phyloP scores from a whole-genome alignment of 2,113 vertebrate species.

The Albula glossodonta region DNA sequence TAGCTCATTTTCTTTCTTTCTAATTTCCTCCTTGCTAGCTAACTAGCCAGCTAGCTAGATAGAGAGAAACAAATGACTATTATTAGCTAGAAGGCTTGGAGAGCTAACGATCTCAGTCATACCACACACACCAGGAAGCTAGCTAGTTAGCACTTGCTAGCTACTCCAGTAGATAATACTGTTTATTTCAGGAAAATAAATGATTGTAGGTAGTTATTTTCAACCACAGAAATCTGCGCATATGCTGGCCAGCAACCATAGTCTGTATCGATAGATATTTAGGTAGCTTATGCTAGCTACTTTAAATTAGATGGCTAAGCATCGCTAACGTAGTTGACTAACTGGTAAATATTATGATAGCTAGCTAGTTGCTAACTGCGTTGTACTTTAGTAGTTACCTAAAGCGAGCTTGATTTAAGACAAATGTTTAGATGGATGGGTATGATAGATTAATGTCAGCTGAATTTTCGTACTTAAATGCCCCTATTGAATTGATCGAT shows the following conservation, averaged over 20 bases:
- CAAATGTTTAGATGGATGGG: background rate
- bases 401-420: background rate
- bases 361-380: background rate
- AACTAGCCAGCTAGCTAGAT: background rate
- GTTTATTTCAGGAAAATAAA: background rate
- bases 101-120: conserved; percentile 10
- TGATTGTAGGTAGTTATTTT: background rate
- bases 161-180: background rate
- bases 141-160: background rate
- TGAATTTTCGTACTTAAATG: background rate
- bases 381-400: background rate
- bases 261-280: background rate
- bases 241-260: background rate
- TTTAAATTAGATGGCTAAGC: background rate
- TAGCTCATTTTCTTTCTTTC: conserved; percentile 11
- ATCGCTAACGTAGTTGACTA: background rate
- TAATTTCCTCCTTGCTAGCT: conserved; percentile 24
- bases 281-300: background rate
- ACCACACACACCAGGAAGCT: conserved; percentile 16
- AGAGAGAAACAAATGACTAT: conserved; percentile 28
- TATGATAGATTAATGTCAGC: background rate
- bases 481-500: background rate
- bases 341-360: background rate
- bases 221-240: background rate
- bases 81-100: conserved; percentile 10